Evolutionary conservation across 2,797 vertebrate species (phyloP).

Genomic region (Microchirus variegatus): DNA sequence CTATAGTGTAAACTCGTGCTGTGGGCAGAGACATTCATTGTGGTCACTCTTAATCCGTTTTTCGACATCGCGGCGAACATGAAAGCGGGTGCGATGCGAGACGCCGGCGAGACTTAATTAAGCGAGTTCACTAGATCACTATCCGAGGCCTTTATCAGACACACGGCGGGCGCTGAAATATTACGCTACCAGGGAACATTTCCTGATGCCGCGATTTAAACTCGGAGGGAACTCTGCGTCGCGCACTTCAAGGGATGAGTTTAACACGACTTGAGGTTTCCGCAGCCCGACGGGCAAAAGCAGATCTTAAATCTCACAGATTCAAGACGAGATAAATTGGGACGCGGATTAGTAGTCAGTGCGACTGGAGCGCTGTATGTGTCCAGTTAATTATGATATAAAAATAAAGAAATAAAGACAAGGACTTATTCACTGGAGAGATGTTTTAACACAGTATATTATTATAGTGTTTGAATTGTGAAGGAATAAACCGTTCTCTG

Average conservation of each 20-base stretch:
- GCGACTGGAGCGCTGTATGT: not conserved
- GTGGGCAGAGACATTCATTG: conserved; percentile 55
- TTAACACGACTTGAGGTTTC: conserved; percentile 43
- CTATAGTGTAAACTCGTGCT: conserved; percentile 35
- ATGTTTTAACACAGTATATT: no score
- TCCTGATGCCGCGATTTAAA: conserved; percentile 43
- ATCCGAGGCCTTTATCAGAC: conserved; percentile 50
- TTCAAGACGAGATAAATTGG: conserved; percentile 16
- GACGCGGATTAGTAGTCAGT: conserved; percentile 2
- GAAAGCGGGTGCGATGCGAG: conserved; percentile 53
- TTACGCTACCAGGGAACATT: conserved; percentile 23
- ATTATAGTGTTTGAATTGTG: not conserved
- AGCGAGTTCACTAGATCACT: conserved; percentile 41
- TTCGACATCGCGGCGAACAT: conserved; percentile 55
- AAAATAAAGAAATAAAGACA: no score
- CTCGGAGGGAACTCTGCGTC: not conserved
- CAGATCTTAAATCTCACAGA: conserved; percentile 6
- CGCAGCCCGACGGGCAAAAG: conserved; percentile 30
- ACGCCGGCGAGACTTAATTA: conserved; percentile 65
- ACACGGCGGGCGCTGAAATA: conserved; percentile 29
- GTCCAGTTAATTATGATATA: not conserved
- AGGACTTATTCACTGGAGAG: no score
- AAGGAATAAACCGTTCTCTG: not conserved
- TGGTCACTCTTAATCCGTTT: conserved; percentile 64
- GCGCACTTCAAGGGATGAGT: conserved; percentile 26